phyloP scores from a whole-genome alignment of 2,888 invertebrate genomes.

The Melieria omissa region DNA sequence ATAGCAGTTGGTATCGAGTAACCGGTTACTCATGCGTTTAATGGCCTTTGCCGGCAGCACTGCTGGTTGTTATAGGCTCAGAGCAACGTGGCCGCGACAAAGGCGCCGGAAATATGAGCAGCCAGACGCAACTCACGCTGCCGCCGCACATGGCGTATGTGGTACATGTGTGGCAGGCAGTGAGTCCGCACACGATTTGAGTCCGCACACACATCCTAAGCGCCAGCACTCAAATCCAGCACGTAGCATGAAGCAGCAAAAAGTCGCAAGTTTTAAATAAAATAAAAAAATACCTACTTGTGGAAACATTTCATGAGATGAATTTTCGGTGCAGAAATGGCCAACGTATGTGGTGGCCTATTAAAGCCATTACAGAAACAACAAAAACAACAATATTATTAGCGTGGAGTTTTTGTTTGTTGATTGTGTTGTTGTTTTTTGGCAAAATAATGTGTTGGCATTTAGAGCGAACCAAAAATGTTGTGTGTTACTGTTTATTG shows the following conservation, averaged over 20 bases:
- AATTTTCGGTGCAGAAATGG: background rate
- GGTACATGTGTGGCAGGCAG: background rate
- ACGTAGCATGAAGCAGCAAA: background rate
- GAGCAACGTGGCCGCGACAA: too few species aligned
- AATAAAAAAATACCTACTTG: too few species aligned
- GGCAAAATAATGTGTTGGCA: too few species aligned
- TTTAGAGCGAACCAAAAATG: too few species aligned
- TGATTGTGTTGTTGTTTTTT: too few species aligned
- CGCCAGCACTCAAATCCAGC: background rate
- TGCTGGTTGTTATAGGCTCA: too few species aligned
- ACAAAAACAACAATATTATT: conserved; percentile 14
- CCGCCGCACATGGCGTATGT: background rate
- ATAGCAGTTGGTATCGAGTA: too few species aligned
- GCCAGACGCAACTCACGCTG: background rate
- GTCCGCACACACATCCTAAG: background rate
- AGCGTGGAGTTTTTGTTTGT: too few species aligned
- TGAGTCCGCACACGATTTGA: background rate
- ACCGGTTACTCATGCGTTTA: too few species aligned
- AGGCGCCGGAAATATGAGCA: conserved; percentile 39
- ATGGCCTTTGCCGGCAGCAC: too few species aligned
- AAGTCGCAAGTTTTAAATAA: too few species aligned
- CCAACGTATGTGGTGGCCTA: conserved; percentile 16
- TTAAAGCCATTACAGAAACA: conserved; percentile 24
- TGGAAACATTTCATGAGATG: too few species aligned
- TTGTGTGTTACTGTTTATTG: background rate